Evolutionary conservation across 2,797 vertebrate species (phyloP).

Genomic region (Adrianichthys oophorus): DNA sequence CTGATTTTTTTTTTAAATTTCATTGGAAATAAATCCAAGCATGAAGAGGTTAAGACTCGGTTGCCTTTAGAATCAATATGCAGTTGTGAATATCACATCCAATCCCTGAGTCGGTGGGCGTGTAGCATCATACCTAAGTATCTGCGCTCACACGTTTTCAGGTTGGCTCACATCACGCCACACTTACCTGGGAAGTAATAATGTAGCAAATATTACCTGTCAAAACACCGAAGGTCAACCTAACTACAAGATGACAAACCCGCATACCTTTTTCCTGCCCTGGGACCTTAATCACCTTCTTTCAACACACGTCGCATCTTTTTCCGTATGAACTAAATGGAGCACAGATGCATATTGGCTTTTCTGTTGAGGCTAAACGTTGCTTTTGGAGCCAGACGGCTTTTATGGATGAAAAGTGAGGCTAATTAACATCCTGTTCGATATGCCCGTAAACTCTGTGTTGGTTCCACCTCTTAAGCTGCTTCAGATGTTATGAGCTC

Average conservation of each 20-base stretch:
- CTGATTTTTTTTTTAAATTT: no score
- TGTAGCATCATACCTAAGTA: no score
- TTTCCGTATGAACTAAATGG: conserved; percentile 53
- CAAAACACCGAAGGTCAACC: background rate
- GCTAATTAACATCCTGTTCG: conserved; percentile 59
- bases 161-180: no score
- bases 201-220: background rate
- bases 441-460: conserved; percentile 11
- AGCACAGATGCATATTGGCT: conserved; percentile 55
- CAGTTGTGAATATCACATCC: no score
- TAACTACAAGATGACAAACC: background rate
- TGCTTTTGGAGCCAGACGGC: conserved; percentile 57
- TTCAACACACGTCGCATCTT: conserved; percentile 31
- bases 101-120: no score
- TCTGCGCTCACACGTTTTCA: no score
- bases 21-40: no score
- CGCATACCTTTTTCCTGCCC: background rate
- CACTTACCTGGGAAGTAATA: no score
- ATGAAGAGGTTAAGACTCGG: no score
- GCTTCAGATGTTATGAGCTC: conserved; percentile 48
- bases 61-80: no score
- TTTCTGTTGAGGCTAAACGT: conserved; percentile 43
- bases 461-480: conserved; percentile 38
- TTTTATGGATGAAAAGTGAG: conserved; percentile 53
- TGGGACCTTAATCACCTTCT: conserved; percentile 19